A percentile compares a stretch with the other conserved stretches of the same genome.
These are phyloP conservation scores for Epiblema foenella DNA, from an alignment of 2,888 invertebrate species.

Conservation along the genomic window DNA sequence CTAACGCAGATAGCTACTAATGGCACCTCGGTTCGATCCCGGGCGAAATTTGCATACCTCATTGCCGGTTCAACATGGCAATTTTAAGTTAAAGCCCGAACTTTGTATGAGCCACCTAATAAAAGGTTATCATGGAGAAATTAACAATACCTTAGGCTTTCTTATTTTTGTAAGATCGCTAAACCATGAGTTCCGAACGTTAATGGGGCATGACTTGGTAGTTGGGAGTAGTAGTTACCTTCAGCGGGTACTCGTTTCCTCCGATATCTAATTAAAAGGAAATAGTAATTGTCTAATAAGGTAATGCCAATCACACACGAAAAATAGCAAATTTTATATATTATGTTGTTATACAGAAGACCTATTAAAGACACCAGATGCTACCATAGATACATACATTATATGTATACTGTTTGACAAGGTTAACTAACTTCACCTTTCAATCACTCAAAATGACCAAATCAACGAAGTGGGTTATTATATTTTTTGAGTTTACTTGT, in stretches of 20 bases:
- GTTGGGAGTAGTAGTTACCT: neutral
- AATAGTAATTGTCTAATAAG: neutral
- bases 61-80: constrained; percentile 74
- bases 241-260: neutral
- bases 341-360: too few relatives aligned
- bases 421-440: too few relatives aligned
- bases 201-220: neutral
- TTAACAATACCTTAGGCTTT: constrained; percentile 60
- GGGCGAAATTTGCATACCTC: constrained; percentile 76
- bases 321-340: neutral
- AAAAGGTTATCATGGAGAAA: constrained; percentile 55
- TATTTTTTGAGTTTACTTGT: neutral
- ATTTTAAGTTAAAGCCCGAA: constrained; percentile 53
- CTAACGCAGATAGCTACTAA: constrained; percentile 69
- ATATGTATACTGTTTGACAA: too few relatives aligned
- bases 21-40: constrained; percentile 64
- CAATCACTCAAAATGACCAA: too few relatives aligned
- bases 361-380: too few relatives aligned
- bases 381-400: too few relatives aligned
- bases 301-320: neutral
- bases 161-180: constrained; percentile 22
- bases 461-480: too few relatives aligned
- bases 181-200: neutral
- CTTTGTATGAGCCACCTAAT: constrained; percentile 47
- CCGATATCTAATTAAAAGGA: neutral